These are phyloP conservation scores for Rhabdomys dilectus DNA, from an alignment of 2,113 vertebrate species.

Conservation along the genomic window DNA sequence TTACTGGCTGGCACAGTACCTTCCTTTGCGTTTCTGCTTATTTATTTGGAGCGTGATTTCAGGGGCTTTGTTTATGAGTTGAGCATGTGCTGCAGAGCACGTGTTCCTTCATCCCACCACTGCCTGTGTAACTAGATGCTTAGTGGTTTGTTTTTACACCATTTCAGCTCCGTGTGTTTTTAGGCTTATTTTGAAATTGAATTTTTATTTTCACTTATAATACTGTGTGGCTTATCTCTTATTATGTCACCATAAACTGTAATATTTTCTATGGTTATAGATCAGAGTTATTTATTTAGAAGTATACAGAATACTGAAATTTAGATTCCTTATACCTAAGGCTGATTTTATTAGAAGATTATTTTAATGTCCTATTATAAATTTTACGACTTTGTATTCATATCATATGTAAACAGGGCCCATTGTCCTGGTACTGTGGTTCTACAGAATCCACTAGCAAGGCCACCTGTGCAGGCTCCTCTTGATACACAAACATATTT, in stretches of 20 bases:
- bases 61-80: slow-evolving; percentile 80
- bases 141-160: slow-evolving; percentile 80
- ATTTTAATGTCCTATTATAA: slow-evolving; percentile 87
- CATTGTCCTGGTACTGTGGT: slow-evolving; percentile 38
- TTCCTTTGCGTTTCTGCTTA: slow-evolving; percentile 79
- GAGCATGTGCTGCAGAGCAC: slow-evolving; percentile 79
- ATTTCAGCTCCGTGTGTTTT: slow-evolving; percentile 78
- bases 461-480: neutral
- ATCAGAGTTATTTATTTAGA: slow-evolving; percentile 89
- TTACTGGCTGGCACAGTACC: slow-evolving; percentile 91
- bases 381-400: slow-evolving; percentile 82
- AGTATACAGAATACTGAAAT: slow-evolving; percentile 82
- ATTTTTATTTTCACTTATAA: slow-evolving; percentile 80
- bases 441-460: slow-evolving; percentile 46
- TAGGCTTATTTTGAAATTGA: slow-evolving; percentile 77
- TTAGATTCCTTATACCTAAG: slow-evolving; percentile 82
- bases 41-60: slow-evolving; percentile 86
- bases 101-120: slow-evolving; percentile 73
- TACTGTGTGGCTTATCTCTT: slow-evolving; percentile 74
- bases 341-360: slow-evolving; percentile 86
- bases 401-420: slow-evolving; percentile 75
- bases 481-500: neutral
- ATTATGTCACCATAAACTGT: slow-evolving; percentile 82
- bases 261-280: slow-evolving; percentile 85
- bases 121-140: slow-evolving; percentile 79